Evolutionary conservation across 2,888 invertebrate genomes (phyloP).

Genomic region (Therioaphis trifolii): DNA sequence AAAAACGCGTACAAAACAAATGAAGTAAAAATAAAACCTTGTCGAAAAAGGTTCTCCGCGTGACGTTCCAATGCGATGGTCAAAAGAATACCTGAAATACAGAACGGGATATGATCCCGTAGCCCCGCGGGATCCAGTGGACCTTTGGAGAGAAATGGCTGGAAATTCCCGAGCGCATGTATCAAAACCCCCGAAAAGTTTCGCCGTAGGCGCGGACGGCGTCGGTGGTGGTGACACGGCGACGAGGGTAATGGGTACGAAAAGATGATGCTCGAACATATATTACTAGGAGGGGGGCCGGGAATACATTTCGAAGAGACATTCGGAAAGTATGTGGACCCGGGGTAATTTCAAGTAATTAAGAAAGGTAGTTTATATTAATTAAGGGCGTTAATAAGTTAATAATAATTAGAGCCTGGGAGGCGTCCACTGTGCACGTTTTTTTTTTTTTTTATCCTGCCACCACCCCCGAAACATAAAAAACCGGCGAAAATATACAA

Average conservation of each 20-base stretch:
- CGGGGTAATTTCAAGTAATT: constrained; percentile 67
- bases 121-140: constrained; percentile 16
- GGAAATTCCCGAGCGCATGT: constrained; percentile 33
- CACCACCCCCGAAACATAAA: constrained; percentile 19
- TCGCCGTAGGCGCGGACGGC: neutral
- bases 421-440: constrained; percentile 33
- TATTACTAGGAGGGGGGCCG: constrained; percentile 22
- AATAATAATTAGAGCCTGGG: constrained; percentile 58
- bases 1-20: neutral
- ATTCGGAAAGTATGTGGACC: constrained; percentile 54
- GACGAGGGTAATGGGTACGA: constrained; percentile 33
- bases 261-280: constrained; percentile 47
- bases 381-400: constrained; percentile 65
- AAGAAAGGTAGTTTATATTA: constrained; percentile 67
- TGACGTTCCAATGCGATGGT: constrained; percentile 48
- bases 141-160: constrained; percentile 7
- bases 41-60: constrained; percentile 23
- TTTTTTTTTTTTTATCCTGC: neutral
- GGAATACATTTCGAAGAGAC: constrained; percentile 53
- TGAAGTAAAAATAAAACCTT: constrained; percentile 31
- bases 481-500: constrained; percentile 55
- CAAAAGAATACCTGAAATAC: constrained; percentile 37
- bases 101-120: constrained; percentile 22
- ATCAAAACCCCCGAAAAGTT: constrained; percentile 53
- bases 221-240: constrained; percentile 25